Percentiles rank a stretch among this genome's conserved stretches.
Conservation (phyloP, 2,797 vertebrate species). For the Phoebastria nigripes region DNA sequence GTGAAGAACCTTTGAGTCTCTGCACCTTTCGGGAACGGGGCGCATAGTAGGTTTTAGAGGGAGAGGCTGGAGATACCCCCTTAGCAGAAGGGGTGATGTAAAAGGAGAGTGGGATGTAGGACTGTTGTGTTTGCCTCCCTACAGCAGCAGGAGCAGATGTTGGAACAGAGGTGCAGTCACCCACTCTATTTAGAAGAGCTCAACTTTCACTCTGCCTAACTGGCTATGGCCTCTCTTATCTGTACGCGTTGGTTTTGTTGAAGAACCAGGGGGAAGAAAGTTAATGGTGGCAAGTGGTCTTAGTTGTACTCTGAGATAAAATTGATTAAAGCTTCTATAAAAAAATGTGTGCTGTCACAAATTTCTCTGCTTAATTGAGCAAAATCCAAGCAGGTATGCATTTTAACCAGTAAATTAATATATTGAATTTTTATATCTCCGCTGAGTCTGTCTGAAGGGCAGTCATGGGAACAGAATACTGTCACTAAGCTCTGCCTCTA, state of each 20-base stretch:
- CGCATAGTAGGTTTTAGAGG: background rate
- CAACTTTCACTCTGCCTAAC: background rate
- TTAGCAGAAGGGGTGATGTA: background rate
- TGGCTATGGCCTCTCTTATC: background rate
- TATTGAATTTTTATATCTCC: background rate
- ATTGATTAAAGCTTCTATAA: background rate
- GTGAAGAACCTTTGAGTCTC: background rate
- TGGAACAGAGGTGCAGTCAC: background rate
- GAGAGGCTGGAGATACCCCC: background rate
- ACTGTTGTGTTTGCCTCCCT: background rate
- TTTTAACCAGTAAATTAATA: background rate
- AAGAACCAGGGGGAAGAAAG: background rate
- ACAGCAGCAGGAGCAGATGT: background rate
- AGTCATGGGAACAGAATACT: background rate
- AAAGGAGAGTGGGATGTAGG: background rate
- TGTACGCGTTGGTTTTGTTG: background rate
- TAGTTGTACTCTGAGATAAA: background rate
- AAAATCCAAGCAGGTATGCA: background rate
- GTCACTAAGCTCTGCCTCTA: background rate
- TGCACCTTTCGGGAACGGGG: rapidly evolving
- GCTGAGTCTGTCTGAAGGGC: background rate
- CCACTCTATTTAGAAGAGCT: background rate
- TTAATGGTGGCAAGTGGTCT: background rate
- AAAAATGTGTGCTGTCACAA: background rate
- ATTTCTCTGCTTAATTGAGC: background rate